phyloP scores from a whole-genome alignment of 92 coral and sea anemone genomes.

The Epizoanthus scotinus region DNA sequence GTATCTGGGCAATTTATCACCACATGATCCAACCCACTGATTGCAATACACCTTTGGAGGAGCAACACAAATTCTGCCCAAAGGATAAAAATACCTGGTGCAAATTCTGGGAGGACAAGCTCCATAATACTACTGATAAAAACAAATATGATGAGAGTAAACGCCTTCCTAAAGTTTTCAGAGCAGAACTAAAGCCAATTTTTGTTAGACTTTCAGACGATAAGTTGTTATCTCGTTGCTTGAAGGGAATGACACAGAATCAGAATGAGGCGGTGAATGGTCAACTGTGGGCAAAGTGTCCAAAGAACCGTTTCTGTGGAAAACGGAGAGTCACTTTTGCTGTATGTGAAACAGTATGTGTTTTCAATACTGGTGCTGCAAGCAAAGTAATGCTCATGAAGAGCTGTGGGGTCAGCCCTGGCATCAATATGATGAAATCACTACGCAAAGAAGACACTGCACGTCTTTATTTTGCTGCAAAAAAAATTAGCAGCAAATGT shows the following conservation, averaged over 20 bases:
- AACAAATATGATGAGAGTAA: conserved; percentile 18
- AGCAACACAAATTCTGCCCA: too few species aligned
- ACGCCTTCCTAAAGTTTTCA: conserved; percentile 42
- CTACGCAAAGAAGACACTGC: conserved; percentile 48
- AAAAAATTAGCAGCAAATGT: conserved; percentile 55
- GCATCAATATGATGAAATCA: conserved; percentile 42
- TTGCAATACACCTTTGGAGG: conserved; percentile 19
- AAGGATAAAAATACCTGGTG: conserved; percentile 62
- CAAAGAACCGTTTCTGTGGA: conserved; percentile 53
- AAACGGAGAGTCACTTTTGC: too few species aligned
- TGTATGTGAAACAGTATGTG: too few species aligned
- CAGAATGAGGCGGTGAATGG: conserved; percentile 68
- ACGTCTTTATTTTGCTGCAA: conserved; percentile 47
- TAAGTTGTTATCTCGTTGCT: conserved; percentile 41
- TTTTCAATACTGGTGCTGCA: too few species aligned
- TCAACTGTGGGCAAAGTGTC: conserved; percentile 65
- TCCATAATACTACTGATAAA: not conserved
- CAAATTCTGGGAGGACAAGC: conserved; percentile 62
- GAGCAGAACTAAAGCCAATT: conserved; percentile 33
- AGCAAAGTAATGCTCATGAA: too few species aligned
- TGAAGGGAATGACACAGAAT: conserved; percentile 61
- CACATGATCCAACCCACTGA: conserved; percentile 42
- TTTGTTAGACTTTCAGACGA: conserved; percentile 40
- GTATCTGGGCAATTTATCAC: conserved; percentile 51
- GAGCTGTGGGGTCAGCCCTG: conserved; percentile 59